phyloP scores from a whole-genome alignment of 2,888 invertebrate genomes.

The Pseudanteris insignis region DNA sequence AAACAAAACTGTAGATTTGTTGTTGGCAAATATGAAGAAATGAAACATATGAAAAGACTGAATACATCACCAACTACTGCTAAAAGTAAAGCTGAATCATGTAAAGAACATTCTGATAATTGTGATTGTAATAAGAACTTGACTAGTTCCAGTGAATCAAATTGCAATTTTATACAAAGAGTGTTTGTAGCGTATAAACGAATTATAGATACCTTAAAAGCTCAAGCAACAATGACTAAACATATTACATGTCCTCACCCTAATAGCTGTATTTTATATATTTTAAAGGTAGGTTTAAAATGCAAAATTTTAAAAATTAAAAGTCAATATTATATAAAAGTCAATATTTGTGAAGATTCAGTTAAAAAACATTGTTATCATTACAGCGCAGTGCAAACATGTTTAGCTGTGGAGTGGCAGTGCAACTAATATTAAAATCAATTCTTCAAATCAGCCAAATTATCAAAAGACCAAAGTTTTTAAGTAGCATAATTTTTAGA shows the following conservation, averaged over 20 bases:
- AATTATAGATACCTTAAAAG: conserved; percentile 68
- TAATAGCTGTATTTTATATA: conserved; percentile 72
- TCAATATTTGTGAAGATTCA: too few relatives aligned
- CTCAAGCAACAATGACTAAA: conserved; percentile 58
- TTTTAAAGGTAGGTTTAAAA: conserved; percentile 69
- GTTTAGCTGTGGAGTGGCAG: conserved; percentile 72
- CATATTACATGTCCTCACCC: conserved; percentile 72
- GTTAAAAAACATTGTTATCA: too few relatives aligned
- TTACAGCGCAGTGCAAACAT: conserved; percentile 71
- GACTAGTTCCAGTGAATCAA: conserved; percentile 53
- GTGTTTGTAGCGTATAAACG: conserved; percentile 66
- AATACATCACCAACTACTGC: conserved; percentile 16
- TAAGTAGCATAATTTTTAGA: conserved; percentile 69
- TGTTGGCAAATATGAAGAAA: conserved; percentile 73
- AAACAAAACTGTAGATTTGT: conserved; percentile 68
- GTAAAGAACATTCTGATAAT: conserved; percentile 19
- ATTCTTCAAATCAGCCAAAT: conserved; percentile 70
- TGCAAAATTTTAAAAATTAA: too few relatives aligned
- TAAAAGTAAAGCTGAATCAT: conserved; percentile 6
- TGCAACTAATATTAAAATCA: conserved; percentile 72
- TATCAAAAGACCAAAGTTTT: conserved; percentile 67
- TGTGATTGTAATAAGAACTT: conserved; percentile 10
- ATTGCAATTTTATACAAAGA: conserved; percentile 63
- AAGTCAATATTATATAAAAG: too few relatives aligned
- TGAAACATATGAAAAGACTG: conserved; percentile 54